Conservation (phyloP, 1,140 invertebrate species). For the Heliconius nattereri region DNA sequence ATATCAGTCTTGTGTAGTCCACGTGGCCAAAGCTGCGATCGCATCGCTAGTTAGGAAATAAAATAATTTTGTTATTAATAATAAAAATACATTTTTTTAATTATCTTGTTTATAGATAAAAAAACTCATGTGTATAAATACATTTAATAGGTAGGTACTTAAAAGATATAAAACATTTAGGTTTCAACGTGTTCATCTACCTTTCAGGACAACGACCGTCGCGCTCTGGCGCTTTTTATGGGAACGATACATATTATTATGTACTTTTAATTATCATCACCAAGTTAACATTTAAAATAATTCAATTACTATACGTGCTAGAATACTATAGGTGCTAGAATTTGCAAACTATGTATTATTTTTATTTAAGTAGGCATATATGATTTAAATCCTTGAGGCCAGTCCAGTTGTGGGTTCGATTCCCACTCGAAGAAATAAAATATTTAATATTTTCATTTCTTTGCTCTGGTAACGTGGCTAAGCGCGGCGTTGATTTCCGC, state of each 20-base stretch:
- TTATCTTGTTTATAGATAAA: background rate
- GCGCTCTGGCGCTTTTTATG: slow-evolving; percentile 46
- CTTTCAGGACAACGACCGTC: slow-evolving; percentile 56
- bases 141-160: background rate
- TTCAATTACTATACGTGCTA: no score
- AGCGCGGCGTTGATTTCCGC: no score
- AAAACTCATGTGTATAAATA: background rate
- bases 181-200: slow-evolving; percentile 37
- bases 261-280: slow-evolving; percentile 34
- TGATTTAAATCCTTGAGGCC: no score
- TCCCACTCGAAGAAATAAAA: no score
- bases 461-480: no score
- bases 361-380: background rate
- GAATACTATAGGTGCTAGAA: background rate
- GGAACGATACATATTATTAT: slow-evolving; percentile 41
- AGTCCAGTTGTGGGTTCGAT: no score
- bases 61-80: background rate
- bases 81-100: background rate
- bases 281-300: slow-evolving; percentile 35
- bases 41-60: no score
- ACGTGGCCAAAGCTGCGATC: no score
- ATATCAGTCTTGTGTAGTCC: no score
- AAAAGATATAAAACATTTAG: background rate
- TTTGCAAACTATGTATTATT: background rate
- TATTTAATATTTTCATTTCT: no score